Conservation (phyloP, 2,113 vertebrate genomes). For the Epinephelus cyanopodus region DNA sequence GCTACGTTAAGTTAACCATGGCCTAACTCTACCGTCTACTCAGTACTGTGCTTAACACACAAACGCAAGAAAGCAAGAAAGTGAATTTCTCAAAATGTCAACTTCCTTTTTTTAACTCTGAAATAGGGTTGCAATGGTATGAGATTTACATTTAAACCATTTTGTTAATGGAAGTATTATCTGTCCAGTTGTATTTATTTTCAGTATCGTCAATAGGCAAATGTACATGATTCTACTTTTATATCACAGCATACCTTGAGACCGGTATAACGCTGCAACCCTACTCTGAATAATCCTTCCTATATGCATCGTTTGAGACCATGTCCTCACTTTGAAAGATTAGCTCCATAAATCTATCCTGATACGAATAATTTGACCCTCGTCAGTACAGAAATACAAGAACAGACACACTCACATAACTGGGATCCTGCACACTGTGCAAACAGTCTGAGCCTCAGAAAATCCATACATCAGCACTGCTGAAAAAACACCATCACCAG, state of each 20-base stretch:
- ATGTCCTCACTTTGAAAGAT: background rate
- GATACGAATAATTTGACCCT: background rate
- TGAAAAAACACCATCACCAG: slow-evolving; percentile 12
- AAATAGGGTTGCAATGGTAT: too few species aligned
- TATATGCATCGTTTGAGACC: background rate
- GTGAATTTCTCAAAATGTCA: background rate
- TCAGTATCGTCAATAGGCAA: too few species aligned
- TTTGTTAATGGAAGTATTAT: too few species aligned
- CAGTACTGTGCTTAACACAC: background rate
- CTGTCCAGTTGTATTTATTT: too few species aligned
- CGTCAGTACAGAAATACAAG: background rate
- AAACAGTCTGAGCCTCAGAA: background rate
- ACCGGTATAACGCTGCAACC: too few species aligned
- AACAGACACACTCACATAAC: background rate
- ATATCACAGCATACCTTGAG: too few species aligned
- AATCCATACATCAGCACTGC: background rate
- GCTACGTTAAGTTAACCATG: background rate
- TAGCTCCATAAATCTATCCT: background rate
- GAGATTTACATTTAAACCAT: too few species aligned
- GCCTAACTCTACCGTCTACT: too few species aligned
- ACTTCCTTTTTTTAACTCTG: background rate
- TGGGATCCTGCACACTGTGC: background rate
- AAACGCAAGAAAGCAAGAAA: background rate
- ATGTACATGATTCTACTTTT: too few species aligned
- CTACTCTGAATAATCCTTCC: too few species aligned